Conservation (phyloP, 2,888 invertebrate species). For the Pemphredon lugubris region DNA sequence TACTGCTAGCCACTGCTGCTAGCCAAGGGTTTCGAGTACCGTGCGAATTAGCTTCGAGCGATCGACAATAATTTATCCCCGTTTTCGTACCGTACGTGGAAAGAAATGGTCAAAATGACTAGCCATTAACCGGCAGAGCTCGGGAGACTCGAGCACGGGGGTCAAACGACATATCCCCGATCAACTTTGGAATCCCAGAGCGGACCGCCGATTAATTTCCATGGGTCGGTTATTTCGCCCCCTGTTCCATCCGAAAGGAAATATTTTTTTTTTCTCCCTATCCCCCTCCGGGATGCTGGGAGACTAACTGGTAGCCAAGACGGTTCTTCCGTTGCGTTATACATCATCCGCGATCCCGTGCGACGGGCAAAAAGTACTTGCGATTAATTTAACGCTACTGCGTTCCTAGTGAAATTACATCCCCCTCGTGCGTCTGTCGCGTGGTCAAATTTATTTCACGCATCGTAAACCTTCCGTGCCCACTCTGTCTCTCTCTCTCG, state of each 20-base stretch:
- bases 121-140: not conserved
- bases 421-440: not conserved
- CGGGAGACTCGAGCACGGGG: not conserved
- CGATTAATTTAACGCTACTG: conserved; percentile 13
- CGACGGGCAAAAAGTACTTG: conserved; percentile 4
- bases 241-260: not conserved
- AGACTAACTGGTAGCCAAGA: not conserved
- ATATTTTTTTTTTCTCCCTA: not conserved
- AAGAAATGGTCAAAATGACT: too few relatives aligned
- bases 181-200: not conserved
- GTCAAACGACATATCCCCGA: not conserved
- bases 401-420: not conserved
- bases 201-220: not conserved
- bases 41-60: too few relatives aligned
- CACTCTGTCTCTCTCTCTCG: too few relatives aligned
- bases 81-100: not conserved
- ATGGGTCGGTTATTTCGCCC: not conserved
- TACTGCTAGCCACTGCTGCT: too few relatives aligned
- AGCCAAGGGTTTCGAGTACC: too few relatives aligned
- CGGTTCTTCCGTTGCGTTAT: not conserved
- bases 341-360: not conserved
- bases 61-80: too few relatives aligned
- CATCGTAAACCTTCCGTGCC: too few relatives aligned
- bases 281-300: not conserved
- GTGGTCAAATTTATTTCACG: not conserved